Evolutionary conservation across 53 echinoderm and acorn worm genomes (phyloP).

Genomic region (Arbacia lixula): DNA sequence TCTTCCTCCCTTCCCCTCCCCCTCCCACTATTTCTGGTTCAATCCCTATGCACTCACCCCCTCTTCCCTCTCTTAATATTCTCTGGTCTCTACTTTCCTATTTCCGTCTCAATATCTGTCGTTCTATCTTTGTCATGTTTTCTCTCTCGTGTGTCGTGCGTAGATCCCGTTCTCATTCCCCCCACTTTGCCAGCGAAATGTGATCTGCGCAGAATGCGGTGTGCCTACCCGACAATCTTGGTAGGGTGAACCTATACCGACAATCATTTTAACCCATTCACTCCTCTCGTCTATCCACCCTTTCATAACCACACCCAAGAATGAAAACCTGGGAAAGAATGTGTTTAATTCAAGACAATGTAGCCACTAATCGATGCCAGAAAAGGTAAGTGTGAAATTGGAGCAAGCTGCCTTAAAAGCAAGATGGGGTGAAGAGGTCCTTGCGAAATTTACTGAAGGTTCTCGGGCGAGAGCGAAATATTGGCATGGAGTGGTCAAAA

Average conservation of each 20-base stretch:
- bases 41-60: neutral
- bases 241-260: neutral
- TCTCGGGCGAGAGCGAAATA: too few species aligned
- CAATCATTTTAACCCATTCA: conserved; percentile 8
- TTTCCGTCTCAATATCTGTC: neutral
- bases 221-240: neutral
- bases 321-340: too few species aligned
- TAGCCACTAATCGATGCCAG: conserved; percentile 20
- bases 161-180: too few species aligned
- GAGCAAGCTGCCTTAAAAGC: too few species aligned
- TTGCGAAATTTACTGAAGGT: too few species aligned
- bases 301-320: too few species aligned
- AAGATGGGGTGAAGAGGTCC: too few species aligned
- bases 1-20: neutral
- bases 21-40: neutral
- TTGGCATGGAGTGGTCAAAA: too few species aligned
- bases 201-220: conserved; percentile 11
- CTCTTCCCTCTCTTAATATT: neutral
- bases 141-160: too few species aligned
- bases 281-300: neutral
- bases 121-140: too few species aligned
- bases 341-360: too few species aligned
- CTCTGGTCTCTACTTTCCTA: neutral
- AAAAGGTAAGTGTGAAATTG: conserved; percentile 40
- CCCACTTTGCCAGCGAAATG: conserved; percentile 19